Base-by-base conservation (phyloP, 2,797 vertebrate genomes). In the Darevskia nairensis region DNA sequence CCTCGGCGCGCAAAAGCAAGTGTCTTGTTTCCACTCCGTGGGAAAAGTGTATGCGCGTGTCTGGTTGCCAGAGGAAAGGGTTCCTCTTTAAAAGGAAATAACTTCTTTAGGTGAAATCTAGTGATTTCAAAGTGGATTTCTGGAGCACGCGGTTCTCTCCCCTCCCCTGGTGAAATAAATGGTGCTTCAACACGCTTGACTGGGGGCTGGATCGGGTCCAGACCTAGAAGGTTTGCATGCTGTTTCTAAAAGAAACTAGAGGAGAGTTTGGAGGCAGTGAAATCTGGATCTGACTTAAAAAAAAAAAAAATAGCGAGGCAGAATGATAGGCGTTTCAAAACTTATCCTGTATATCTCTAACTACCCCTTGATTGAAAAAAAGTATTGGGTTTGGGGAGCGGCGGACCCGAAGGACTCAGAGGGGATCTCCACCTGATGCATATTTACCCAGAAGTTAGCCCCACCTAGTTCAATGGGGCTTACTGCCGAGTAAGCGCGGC, bases 1-100 rank as follows among this genome's bases (percentile, higher is more conserved):
- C 0, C 82, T 0, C 3, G 21, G 25, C 2, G 8, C 21, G 2
- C 10, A 0, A 15, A 44, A 80, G 3, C 6, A 4, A 0, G 1
- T 10, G 59, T 25, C 3, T 4, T 35, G 17, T 39, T 71, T 35
- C 64, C 17, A 29, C 25, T 6, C n/a, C 25, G 11, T 2, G 1
- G 1, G 0, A 21, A 0, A 3, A 0, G 0, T 11, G 7, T 6
- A 50, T 11, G 5, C 23, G 89, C 3, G 50, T 8, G 46, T 3
- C 39, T 46, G 19, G 46, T 32, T 41, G 25, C 29, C 21, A 32
- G 78, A 9, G 17, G 15, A 21, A 59, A 80, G 29, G 1, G 15
- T 29, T 46, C 4, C 21, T 23, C 29, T 80, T 61, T 6, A 35
- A 50, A 50, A 78, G 41, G 55, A 61, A 61, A 68, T 4, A 19